Evolutionary conservation across 2,888 invertebrate genomes (phyloP).

Genomic region (Megalurothrips usitatus): DNA sequence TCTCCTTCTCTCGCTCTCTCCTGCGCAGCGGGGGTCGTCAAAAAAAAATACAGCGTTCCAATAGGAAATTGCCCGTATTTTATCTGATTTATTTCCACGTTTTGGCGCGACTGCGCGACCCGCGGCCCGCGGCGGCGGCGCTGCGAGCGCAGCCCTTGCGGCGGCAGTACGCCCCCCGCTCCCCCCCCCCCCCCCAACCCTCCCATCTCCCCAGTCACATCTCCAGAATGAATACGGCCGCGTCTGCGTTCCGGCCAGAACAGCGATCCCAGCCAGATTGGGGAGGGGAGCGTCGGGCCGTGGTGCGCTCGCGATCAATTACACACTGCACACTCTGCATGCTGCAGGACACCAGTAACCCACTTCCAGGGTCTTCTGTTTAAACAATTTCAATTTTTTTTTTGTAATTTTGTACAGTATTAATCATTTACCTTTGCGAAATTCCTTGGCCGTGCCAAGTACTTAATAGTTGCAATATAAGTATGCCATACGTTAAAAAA

Average conservation of each 20-base stretch:
- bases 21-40: not conserved
- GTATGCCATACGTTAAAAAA: no score
- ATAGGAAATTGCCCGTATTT: conserved; percentile 26
- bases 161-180: not conserved
- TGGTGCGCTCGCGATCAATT: no score
- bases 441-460: not conserved
- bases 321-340: no score
- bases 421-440: not conserved
- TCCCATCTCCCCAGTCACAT: not conserved
- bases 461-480: no score
- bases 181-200: no score
- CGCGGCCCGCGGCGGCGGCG: not conserved
- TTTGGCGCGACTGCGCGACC: conserved; percentile 22
- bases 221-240: not conserved
- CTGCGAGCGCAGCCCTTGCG: not conserved
- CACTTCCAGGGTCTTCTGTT: no score
- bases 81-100: conserved; percentile 11
- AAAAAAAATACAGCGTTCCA: conserved; percentile 21
- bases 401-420: no score
- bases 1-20: not conserved
- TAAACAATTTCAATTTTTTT: no score
- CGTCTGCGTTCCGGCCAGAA: not conserved
- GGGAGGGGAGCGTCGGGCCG: no score
- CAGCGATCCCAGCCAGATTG: no score
- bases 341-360: no score